Evolutionary conservation across 2,113 vertebrate species (phyloP).

Genomic region (Eupsittula cactorum): DNA sequence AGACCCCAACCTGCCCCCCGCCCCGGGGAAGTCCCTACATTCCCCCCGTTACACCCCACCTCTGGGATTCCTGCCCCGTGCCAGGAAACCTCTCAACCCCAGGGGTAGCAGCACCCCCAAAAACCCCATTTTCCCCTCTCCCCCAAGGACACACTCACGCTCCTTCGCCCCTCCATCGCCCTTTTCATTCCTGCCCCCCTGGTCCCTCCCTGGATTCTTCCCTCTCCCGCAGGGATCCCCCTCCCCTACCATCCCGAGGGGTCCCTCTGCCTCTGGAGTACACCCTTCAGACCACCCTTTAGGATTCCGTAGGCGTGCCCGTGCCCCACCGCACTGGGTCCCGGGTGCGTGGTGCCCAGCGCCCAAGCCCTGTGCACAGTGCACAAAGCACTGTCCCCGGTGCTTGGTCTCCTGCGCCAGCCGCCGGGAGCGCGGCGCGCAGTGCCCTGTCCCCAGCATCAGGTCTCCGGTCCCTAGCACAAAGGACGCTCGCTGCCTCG

Average conservation of each 20-base stretch:
- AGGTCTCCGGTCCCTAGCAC: neutral
- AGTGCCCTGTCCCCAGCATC: neutral
- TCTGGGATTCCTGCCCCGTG: neutral
- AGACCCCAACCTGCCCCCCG: neutral
- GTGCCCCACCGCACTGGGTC: neutral
- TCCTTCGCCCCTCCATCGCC: neutral
- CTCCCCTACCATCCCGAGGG: neutral
- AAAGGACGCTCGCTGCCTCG: neutral
- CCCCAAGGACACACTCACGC: neutral
- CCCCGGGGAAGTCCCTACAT: neutral
- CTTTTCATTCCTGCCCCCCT: neutral
- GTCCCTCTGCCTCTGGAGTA: neutral
- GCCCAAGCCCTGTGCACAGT: neutral
- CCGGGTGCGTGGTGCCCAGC: neutral
- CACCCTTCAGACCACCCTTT: neutral
- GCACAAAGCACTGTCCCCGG: neutral
- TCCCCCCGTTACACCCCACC: neutral
- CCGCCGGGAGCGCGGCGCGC: neutral
- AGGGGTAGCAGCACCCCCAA: neutral
- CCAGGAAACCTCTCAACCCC: neutral
- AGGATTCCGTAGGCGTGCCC: neutral
- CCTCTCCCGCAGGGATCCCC: neutral
- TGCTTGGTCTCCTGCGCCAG: neutral
- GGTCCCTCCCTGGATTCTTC: neutral
- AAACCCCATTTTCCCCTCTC: neutral